A percentile compares a stretch with the other conserved stretches of the same genome.
These are phyloP conservation scores for Dermatemys mawii DNA, from an alignment of 2,113 vertebrate species.

Conservation along the genomic window DNA sequence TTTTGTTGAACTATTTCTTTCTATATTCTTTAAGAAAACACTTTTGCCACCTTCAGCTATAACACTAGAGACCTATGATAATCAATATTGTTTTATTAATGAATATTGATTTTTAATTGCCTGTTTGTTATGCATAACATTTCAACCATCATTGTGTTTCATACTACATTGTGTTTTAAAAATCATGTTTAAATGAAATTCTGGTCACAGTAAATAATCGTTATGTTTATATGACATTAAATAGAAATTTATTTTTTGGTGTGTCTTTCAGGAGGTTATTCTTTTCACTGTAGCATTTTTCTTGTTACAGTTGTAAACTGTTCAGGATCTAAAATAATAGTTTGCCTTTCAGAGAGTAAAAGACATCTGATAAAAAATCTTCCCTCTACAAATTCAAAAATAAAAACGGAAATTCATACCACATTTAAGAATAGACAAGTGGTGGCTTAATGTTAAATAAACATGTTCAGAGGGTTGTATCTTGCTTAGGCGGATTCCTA, in stretches of 20 bases:
- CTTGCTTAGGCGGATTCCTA: background rate
- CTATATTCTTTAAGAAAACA: background rate
- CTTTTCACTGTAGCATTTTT: background rate
- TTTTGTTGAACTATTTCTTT: background rate
- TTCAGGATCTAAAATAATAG: conserved; percentile 5
- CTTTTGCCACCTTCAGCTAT: background rate
- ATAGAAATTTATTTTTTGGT: background rate
- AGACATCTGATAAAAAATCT: background rate
- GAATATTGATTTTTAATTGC: background rate
- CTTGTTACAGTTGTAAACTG: background rate
- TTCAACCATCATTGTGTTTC: background rate
- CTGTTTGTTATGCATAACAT: background rate
- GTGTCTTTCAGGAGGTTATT: background rate
- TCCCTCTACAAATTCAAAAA: conserved; percentile 11
- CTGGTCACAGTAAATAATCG: background rate
- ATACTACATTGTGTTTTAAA: background rate
- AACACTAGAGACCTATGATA: background rate
- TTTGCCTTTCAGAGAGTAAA: conserved; percentile 27
- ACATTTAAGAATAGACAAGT: background rate
- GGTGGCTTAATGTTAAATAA: background rate
- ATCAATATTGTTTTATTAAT: background rate
- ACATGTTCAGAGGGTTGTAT: background rate
- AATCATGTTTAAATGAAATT: background rate
- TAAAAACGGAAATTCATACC: background rate
- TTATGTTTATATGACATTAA: background rate